phyloP scores from a whole-genome alignment of 2,888 invertebrate species.

The Cheilosia soror region DNA sequence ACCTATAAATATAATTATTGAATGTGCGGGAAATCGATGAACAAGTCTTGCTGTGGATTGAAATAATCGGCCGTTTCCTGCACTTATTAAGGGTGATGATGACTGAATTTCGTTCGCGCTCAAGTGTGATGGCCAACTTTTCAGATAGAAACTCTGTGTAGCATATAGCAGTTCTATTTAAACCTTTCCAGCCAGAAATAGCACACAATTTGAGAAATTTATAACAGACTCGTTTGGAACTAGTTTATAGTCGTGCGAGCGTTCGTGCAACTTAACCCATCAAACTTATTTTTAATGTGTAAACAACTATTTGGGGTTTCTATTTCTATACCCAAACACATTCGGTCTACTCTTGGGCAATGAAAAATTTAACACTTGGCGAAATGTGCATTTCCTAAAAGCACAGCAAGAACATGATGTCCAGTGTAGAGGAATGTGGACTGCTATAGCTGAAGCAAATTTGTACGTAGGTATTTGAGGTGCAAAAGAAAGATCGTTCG shows the following conservation, averaged over 20 bases:
- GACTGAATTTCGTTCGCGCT: background rate
- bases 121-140: background rate
- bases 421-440: background rate
- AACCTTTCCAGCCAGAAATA: background rate
- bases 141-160: background rate
- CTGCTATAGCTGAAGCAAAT: too few species aligned
- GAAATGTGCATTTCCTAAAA: background rate
- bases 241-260: background rate
- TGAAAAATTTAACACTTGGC: background rate
- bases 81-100: background rate
- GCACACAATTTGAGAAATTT: background rate
- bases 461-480: too few species aligned
- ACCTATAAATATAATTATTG: slow-evolving; percentile 43
- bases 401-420: background rate
- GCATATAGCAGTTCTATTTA: too few species aligned
- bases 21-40: background rate
- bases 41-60: background rate
- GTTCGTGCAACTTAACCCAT: background rate
- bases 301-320: slow-evolving; percentile 11
- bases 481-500: too few species aligned
- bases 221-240: slow-evolving; percentile 12
- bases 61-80: slow-evolving; percentile 37
- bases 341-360: slow-evolving; percentile 2
- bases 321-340: background rate
- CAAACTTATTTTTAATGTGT: background rate